Conservation (phyloP, 2,797 vertebrate species). For the Stomatorhinus walkeri region DNA sequence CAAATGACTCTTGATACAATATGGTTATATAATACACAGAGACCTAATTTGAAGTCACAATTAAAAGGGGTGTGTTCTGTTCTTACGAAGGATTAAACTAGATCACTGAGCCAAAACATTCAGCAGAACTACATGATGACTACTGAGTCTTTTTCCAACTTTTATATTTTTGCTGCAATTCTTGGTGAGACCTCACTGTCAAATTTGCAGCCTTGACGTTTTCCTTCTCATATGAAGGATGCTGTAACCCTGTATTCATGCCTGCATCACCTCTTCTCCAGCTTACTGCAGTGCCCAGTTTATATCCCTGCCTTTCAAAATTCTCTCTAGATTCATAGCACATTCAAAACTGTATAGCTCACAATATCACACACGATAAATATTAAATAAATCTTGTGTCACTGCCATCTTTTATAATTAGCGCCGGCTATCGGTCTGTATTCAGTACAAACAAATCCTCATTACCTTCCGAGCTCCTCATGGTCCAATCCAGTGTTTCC, state of each 20-base stretch:
- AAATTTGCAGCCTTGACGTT: not conserved
- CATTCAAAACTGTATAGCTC: not conserved
- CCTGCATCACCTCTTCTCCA: not conserved
- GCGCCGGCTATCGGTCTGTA: not conserved
- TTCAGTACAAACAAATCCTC: not conserved
- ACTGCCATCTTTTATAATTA: not conserved
- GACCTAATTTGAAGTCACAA: not conserved
- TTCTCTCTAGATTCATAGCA: not conserved
- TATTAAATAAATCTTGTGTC: not conserved
- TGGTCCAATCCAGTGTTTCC: not conserved
- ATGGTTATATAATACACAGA: not conserved
- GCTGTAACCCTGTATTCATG: not conserved
- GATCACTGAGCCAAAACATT: not conserved
- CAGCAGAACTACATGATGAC: not conserved
- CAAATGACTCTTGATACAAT: not conserved
- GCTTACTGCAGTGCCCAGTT: not conserved
- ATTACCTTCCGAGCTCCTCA: not conserved
- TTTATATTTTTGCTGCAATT: not conserved
- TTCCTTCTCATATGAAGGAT: not conserved
- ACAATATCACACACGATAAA: not conserved
- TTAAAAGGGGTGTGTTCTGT: not conserved
- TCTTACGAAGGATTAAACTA: not conserved
- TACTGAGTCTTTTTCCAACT: not conserved
- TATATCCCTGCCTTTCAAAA: not conserved
- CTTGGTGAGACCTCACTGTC: not conserved